Conservation (phyloP, 2,797 vertebrate genomes). For the Anas acuta region DNA sequence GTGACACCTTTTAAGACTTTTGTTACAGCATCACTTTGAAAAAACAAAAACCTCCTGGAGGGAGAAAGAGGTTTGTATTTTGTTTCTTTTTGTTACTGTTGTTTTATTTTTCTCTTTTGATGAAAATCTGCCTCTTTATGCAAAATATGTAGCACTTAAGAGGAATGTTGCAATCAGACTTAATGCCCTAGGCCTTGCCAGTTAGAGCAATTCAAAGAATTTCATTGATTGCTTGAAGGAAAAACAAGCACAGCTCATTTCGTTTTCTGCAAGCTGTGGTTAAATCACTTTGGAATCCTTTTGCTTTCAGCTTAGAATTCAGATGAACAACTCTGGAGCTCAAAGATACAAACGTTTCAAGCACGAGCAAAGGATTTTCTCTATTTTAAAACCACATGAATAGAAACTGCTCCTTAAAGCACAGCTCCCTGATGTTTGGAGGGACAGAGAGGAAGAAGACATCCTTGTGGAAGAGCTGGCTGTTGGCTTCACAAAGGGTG, state of each 20-base stretch:
- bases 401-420: background rate
- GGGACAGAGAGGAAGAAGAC: background rate
- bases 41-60: no score
- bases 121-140: background rate
- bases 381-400: fast-evolving
- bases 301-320: background rate
- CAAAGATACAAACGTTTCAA: fast-evolving
- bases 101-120: background rate
- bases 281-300: background rate
- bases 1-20: background rate
- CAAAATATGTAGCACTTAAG: background rate
- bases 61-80: background rate
- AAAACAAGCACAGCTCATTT: background rate
- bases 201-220: background rate
- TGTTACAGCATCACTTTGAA: background rate
- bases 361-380: background rate
- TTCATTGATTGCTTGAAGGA: background rate
- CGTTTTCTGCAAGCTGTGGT: background rate
- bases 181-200: background rate
- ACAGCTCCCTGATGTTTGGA: background rate
- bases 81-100: background rate
- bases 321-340: background rate
- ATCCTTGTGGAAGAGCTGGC: background rate
- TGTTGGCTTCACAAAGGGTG: fast-evolving
- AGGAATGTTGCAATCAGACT: background rate